Base-by-base conservation (phyloP, 2,888 invertebrate species). In the Macaria liturata region DNA sequence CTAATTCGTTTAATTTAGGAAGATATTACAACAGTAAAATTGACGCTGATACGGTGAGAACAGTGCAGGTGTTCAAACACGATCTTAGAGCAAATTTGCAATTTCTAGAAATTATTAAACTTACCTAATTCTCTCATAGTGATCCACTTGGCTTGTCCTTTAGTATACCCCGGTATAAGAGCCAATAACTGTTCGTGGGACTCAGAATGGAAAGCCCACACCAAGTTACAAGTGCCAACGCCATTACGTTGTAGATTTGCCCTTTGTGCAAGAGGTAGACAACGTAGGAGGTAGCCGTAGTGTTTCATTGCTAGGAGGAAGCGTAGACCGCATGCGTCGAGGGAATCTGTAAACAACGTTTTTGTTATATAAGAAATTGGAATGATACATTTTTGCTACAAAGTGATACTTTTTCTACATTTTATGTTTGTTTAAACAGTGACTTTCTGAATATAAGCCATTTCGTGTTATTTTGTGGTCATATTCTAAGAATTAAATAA, bases 181-280 rank as follows among this genome's bases (percentile, higher is more conserved):
- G 96, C 95, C 9, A 99, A 88, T 55, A 99, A 91, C 81, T 99
- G 99, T 73, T 98, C 98, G 81, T 98, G 98, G 30, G 98, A 97
- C 86, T 99, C 99, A 0, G 99, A 99, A 85, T 99, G 99, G 88
- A 98, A 99, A 0, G 99, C 99, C 99, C 99, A 99, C 3, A 98
- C 98, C 30, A 99, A 93, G 85, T 98, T 98, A 70, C 98, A 96
- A 7, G 95, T 96, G 40, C 96, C 96, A 1, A 97, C 95, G 31
- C 98, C 98, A 66, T 95, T 95, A 54, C 96, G 95, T 75, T 98
- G 97, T 66, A 98, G 94, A 55, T 95, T 94, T 0, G 96, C 95
- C 54, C 99, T 93, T 81, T 99, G 98, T 0, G 95, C 96, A 7
- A 98, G 91, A 0, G 99, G 98, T 59, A 99, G 92, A 79, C 99